Evolutionary conservation across 2,888 invertebrate species (phyloP).

Genomic region (Melipona beecheii): DNA sequence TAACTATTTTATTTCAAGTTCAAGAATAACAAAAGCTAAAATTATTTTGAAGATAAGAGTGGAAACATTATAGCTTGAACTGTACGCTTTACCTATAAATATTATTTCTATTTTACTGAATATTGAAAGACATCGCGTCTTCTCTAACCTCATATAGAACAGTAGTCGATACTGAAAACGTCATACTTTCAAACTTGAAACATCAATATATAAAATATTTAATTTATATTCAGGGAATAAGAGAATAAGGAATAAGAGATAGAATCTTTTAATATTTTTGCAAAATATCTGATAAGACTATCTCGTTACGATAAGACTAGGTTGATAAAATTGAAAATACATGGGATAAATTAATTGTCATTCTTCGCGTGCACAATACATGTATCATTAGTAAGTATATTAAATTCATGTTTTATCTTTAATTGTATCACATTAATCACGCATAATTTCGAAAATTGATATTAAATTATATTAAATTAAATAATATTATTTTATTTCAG

Average conservation of each 20-base stretch:
- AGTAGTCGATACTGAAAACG: neutral
- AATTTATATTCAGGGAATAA: neutral
- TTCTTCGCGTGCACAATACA: neutral
- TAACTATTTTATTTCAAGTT: neutral
- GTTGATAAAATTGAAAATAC: neutral
- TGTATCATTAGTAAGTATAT: neutral
- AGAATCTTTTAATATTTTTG: conserved; percentile 16
- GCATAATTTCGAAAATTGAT: neutral
- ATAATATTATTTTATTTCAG: conserved; percentile 1
- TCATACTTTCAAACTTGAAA: conserved; percentile 10
- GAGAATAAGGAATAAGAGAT: neutral
- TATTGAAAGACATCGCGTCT: neutral
- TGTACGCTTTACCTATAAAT: neutral
- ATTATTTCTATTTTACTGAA: neutral
- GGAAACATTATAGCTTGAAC: neutral
- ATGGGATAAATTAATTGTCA: neutral
- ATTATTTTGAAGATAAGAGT: neutral
- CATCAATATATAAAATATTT: neutral
- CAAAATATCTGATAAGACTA: conserved; percentile 40
- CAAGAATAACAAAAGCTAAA: neutral
- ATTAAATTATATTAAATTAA: neutral
- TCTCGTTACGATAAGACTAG: conserved; percentile 10
- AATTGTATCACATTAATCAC: neutral
- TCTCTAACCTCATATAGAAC: conserved; percentile 17
- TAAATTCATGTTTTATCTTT: neutral